Evolutionary conservation across 2,113 vertebrate species (phyloP), one percentile per base, ranked within the genome.

Genomic region (Callaeas wilsoni): DNA sequence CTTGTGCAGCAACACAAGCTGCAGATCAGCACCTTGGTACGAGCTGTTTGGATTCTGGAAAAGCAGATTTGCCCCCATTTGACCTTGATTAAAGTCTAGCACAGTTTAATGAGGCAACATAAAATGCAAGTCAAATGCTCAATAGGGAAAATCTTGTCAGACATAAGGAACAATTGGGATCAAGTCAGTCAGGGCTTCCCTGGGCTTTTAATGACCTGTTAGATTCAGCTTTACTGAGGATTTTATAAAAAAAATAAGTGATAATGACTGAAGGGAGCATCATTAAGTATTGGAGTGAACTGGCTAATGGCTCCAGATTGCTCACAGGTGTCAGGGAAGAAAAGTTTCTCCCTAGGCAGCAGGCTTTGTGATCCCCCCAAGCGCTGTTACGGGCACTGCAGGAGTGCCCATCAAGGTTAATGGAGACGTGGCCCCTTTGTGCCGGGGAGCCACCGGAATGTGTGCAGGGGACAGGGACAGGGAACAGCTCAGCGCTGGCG

Each of bases 31-130:
- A 90, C 88, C 76, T 49, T 57, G 76, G 83, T 69, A 68, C 13
- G 73, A 87, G 83, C 68, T 92, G 83, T 91, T 92, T 94, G 83
- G 90, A 55, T 90, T 86, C 87, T 93, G 62, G 83, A 89, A 89
- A 90, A 9, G 7, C 56, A 90, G 46, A 78, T 90, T 87, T 91
- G 95, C 93, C 86, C 92, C 92, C 26, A 8, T 93, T 96, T 95
- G 96, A 97, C 92, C 93, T 96, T 97, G 94, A 96, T 96, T 96
- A 96, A 96, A 95, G 85, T 86, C 79, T 94, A 92, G 88, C 90
- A 87, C 80, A 53, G 69, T 90, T 94, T 96, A 97, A 95, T 96
- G 93, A 96, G 94, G 83, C 56, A 95, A 95, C 89, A 92, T 93
- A 89, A 96, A 95, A 96, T 93, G 42, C 91, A 90, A 94, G 91